These are phyloP conservation scores for Melipona bicolor DNA, from an alignment of 2,888 invertebrate species.

Conservation along the genomic window DNA sequence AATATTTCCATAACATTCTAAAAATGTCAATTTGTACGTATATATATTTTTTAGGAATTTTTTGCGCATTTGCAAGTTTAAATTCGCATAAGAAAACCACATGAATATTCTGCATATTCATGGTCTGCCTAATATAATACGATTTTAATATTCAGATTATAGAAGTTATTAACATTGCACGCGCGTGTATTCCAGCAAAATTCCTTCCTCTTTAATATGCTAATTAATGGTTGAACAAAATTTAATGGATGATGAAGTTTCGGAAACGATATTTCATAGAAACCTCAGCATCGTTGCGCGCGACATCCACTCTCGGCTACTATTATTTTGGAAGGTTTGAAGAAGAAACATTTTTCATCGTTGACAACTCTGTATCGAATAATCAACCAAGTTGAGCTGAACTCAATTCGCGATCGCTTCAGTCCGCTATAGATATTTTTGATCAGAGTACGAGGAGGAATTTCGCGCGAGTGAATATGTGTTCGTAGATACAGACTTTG, in stretches of 20 bases:
- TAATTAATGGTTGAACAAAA: background rate
- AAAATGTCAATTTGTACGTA: background rate
- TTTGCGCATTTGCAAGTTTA: background rate
- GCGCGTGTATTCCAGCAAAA: background rate
- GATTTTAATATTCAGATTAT: background rate
- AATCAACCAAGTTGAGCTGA: background rate
- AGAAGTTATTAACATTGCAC: background rate
- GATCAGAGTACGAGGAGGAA: background rate
- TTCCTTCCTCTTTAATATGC: background rate
- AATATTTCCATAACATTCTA: slow-evolving; percentile 1
- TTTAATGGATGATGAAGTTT: background rate
- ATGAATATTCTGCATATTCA: background rate
- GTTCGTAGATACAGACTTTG: background rate
- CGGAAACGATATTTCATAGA: background rate
- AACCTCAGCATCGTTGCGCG: background rate
- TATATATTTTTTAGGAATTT: background rate
- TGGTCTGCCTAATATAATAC: background rate
- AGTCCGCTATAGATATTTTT: no score
- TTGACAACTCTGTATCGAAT: background rate
- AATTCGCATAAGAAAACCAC: background rate
- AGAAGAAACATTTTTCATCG: background rate
- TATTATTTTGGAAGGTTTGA: background rate
- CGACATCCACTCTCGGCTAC: background rate
- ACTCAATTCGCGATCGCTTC: background rate
- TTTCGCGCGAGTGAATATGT: background rate